Percentiles rank a stretch among this genome's conserved stretches.
These are phyloP conservation scores for Brotula barbata DNA, from an alignment of 2,797 vertebrate species.

Conservation along the genomic window DNA sequence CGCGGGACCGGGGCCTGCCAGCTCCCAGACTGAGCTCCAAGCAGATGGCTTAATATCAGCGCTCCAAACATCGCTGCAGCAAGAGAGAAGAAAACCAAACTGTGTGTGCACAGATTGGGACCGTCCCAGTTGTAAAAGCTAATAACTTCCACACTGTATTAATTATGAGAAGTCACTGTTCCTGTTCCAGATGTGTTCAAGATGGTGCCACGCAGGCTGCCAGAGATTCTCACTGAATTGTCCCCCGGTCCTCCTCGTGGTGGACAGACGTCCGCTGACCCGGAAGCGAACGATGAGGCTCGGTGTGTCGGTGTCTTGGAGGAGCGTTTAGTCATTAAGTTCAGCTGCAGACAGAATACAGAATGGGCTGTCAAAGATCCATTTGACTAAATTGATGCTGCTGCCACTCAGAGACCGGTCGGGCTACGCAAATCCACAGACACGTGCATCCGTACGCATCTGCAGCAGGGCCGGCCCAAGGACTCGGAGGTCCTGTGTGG, in stretches of 20 bases:
- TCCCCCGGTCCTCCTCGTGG: too few species aligned
- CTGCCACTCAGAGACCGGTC: conserved; percentile 31
- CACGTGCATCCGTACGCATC: too few species aligned
- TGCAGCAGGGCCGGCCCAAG: too few species aligned
- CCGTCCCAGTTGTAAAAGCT: conserved; percentile 2
- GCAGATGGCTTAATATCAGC: not conserved
- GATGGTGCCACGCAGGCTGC: too few species aligned
- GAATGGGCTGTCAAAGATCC: conserved; percentile 32
- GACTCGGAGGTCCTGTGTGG: too few species aligned
- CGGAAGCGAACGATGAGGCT: conserved; percentile 21
- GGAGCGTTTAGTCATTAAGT: conserved; percentile 37
- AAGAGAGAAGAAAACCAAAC: conserved; percentile 12
- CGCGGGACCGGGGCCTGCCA: not conserved
- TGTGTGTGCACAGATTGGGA: conserved; percentile 12
- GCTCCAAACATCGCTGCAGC: not conserved
- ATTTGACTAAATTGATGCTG: conserved; percentile 34
- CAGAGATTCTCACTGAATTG: too few species aligned
- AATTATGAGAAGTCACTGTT: conserved; percentile 16
- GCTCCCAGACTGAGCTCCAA: too few species aligned
- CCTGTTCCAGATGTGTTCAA: conserved; percentile 10
- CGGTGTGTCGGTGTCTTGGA: conserved; percentile 18
- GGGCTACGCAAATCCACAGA: conserved; percentile 35
- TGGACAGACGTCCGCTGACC: conserved; percentile 32
- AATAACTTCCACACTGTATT: conserved; percentile 12
- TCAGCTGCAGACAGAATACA: conserved; percentile 3